Conservation (phyloP, 1,140 invertebrate genomes). For the Pygmarrhopalites habei region DNA sequence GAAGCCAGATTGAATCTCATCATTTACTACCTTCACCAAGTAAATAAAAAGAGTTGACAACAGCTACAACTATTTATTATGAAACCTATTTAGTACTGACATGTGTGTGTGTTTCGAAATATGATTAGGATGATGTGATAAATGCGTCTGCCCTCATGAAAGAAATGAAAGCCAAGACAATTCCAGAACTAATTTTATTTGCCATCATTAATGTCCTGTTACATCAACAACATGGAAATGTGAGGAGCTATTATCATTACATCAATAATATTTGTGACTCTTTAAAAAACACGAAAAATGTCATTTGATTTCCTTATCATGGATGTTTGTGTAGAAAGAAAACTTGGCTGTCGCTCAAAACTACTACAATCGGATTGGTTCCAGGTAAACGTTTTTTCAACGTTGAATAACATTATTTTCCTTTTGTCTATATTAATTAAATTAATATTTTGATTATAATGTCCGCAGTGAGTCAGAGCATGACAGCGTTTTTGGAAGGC, state of each 20-base stretch:
- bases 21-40: conserved; percentile 86
- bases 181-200: conserved; percentile 94
- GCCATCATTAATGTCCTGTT: conserved; percentile 90
- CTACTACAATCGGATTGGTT: conserved; percentile 92
- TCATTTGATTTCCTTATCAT: conserved; percentile 2
- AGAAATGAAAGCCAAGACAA: conserved; percentile 83
- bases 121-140: conserved; percentile 69
- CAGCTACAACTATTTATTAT: background rate
- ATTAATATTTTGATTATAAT: background rate
- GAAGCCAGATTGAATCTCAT: conserved; percentile 94
- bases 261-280: background rate
- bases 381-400: conserved; percentile 44
- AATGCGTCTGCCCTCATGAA: conserved; percentile 88
- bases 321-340: conserved; percentile 62
- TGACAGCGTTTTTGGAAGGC: conserved; percentile 56
- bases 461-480: conserved; percentile 77
- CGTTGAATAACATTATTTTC: too few species aligned
- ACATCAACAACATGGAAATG: conserved; percentile 72
- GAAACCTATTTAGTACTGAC: background rate
- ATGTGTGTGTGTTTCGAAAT: background rate
- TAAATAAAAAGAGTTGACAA: conserved; percentile 35
- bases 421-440: too few species aligned
- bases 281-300: conserved; percentile 8
- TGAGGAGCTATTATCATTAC: too few species aligned
- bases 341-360: conserved; percentile 91